phyloP scores from a whole-genome alignment of 2,797 vertebrate genomes.

The Erethizon dorsatum region DNA sequence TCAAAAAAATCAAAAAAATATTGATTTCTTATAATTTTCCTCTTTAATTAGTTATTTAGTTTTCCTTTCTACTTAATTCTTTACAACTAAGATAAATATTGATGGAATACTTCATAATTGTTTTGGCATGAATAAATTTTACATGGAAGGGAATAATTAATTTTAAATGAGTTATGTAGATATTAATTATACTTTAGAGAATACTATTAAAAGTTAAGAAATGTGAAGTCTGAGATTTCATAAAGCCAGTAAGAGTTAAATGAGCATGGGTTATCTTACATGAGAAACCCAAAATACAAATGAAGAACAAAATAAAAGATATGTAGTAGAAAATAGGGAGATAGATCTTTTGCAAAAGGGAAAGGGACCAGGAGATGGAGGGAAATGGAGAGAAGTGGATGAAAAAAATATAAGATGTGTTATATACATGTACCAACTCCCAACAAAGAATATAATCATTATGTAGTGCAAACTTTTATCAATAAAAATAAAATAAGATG shows the following conservation, averaged over 20 bases:
- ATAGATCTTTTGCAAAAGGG: background rate
- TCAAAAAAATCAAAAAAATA: background rate
- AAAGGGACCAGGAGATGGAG: background rate
- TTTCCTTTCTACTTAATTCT: background rate
- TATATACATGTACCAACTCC: background rate
- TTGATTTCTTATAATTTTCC: background rate
- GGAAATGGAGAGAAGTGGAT: background rate
- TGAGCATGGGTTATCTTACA: background rate
- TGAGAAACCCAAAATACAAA: background rate
- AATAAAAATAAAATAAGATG: background rate
- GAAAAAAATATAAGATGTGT: background rate
- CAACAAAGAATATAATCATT: background rate
- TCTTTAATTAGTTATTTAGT: conserved; percentile 16
- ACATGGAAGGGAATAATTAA: background rate
- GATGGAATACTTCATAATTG: background rate
- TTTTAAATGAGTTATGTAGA: background rate
- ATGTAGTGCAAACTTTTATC: background rate
- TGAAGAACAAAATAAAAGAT: background rate
- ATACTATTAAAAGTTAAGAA: background rate
- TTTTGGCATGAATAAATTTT: background rate
- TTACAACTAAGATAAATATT: background rate
- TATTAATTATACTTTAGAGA: background rate
- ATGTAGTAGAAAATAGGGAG: background rate
- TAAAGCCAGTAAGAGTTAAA: background rate
- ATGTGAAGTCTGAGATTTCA: background rate